These are phyloP conservation scores for Podotricha telesiphe DNA, from an alignment of 2,888 invertebrate genomes.

Conservation along the genomic window DNA sequence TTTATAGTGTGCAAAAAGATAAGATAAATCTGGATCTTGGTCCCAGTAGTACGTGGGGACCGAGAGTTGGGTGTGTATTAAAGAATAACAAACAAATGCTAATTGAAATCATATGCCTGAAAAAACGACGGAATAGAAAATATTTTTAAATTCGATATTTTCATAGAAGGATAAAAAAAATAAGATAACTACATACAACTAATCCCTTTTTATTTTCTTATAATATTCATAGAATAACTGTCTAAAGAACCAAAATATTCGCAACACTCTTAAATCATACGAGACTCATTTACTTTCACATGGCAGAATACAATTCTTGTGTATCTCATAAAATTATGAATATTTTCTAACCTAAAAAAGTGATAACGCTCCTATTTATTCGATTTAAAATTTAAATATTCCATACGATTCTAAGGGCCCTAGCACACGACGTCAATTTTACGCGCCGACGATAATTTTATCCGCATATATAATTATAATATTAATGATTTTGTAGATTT, in stretches of 20 bases:
- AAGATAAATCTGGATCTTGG: slow-evolving; percentile 64
- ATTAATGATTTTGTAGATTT: no score
- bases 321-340: background rate
- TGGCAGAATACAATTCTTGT: background rate
- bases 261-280: background rate
- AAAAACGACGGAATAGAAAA: no score
- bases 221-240: no score
- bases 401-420: background rate
- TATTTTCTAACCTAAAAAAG: background rate
- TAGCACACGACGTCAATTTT: no score
- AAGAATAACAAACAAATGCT: background rate
- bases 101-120: no score
- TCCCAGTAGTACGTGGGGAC: slow-evolving; percentile 79
- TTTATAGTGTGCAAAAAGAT: slow-evolving; percentile 55
- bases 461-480: no score
- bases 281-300: background rate
- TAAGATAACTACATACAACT: background rate
- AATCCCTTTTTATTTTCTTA: background rate
- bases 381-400: background rate
- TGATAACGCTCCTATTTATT: background rate
- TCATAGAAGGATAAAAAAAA: background rate
- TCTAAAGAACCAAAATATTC: background rate
- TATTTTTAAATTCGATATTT: background rate
- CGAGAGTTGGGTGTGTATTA: slow-evolving; percentile 63
- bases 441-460: no score